Percentiles rank a stretch among this genome's conserved stretches.
These are phyloP conservation scores for Timema cristinae DNA, from an alignment of 2,888 invertebrate genomes.

Conservation along the genomic window DNA sequence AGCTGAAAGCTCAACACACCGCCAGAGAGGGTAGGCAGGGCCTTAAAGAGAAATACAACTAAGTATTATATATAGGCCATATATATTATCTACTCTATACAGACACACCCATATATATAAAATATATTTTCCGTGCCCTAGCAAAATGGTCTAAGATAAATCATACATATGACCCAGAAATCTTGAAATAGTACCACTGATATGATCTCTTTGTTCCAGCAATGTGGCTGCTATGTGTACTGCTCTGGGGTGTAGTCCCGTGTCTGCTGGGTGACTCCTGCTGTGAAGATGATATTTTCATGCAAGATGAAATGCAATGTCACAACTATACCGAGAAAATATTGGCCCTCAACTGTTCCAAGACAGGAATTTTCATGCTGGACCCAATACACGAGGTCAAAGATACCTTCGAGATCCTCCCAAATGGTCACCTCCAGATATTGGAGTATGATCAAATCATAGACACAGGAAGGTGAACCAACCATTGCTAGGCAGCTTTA, in stretches of 20 bases:
- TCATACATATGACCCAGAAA: no score
- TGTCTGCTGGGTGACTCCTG: not conserved
- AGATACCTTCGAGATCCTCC: slow-evolving; percentile 16
- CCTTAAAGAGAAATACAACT: no score
- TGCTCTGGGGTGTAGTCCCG: not conserved
- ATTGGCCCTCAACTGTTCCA: slow-evolving; percentile 13
- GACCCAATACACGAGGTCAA: not conserved
- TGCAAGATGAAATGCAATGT: not conserved
- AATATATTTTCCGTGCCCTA: no score
- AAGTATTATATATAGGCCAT: no score
- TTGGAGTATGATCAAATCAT: not conserved
- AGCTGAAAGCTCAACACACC: no score
- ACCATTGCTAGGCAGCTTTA: no score
- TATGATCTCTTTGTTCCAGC: not conserved
- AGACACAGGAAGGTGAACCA: not conserved
- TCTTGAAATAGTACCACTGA: no score
- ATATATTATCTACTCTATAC: no score
- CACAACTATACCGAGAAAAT: not conserved
- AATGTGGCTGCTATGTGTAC: not conserved
- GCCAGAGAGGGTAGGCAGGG: no score
- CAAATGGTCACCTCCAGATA: not conserved
- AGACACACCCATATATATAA: no score
- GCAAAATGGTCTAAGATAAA: no score
- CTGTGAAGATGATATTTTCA: not conserved
- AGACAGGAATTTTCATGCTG: slow-evolving; percentile 2